phyloP scores from a whole-genome alignment of 2,113 vertebrate species.

The Podarcis cretensis region DNA sequence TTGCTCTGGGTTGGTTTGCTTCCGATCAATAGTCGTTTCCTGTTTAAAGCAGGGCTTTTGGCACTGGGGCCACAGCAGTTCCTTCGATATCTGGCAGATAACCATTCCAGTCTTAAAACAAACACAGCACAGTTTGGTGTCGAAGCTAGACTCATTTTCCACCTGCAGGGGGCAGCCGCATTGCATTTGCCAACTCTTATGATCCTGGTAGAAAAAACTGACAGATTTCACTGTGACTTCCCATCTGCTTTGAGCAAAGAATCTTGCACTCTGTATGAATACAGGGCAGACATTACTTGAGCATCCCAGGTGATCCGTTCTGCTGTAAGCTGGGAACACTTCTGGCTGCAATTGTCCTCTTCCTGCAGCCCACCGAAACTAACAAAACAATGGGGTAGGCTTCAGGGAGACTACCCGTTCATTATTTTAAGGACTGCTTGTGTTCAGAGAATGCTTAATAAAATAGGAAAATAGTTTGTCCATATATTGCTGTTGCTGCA shows the following conservation, averaged over 20 bases:
- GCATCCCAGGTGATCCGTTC: too few relatives aligned
- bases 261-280: too few relatives aligned
- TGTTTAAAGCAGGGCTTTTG: neutral
- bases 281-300: too few relatives aligned
- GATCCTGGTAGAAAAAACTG: neutral
- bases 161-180: slow-evolving; percentile 28
- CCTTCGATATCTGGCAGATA: neutral
- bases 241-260: neutral
- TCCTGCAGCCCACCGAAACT: neutral
- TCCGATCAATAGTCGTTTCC: neutral
- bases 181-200: neutral
- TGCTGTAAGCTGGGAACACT: neutral
- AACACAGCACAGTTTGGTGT: fast-evolving
- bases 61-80: neutral
- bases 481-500: neutral
- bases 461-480: neutral
- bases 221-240: neutral
- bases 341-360: neutral
- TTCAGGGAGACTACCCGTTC: neutral
- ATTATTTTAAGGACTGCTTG: neutral
- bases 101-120: neutral
- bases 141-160: neutral
- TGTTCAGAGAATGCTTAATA: neutral
- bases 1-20: neutral
- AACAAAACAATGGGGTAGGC: neutral